Percentiles rank a stretch among this genome's conserved stretches.
Conservation (phyloP, 2,797 vertebrate species). For the Scleropages formosus region DNA sequence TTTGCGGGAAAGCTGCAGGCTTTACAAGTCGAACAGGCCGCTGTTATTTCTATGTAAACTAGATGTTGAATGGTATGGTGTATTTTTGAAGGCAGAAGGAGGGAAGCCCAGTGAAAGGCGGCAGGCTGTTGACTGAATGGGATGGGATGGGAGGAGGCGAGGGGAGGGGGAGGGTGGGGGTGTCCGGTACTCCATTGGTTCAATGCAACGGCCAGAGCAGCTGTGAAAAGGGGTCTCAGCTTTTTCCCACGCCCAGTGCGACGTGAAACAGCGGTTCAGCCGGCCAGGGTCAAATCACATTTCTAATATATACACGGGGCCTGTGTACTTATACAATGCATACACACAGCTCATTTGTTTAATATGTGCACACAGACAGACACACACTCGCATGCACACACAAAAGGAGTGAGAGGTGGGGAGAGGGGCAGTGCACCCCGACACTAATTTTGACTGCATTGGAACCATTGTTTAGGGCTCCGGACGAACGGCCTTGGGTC, state of each 20-base stretch:
- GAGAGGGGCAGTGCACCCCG: conserved; percentile 49
- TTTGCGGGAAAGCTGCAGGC: conserved; percentile 48
- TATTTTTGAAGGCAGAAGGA: conserved; percentile 67
- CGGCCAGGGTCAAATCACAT: conserved; percentile 83
- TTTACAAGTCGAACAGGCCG: conserved; percentile 59
- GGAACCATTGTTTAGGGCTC: conserved; percentile 60
- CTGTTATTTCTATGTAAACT: conserved; percentile 68
- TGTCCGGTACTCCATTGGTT: conserved; percentile 72
- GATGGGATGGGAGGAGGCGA: conserved; percentile 59
- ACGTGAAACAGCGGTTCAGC: conserved; percentile 73
- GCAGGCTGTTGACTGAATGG: conserved; percentile 70
- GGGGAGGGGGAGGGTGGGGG: conserved; percentile 46
- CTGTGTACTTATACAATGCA: conserved; percentile 74
- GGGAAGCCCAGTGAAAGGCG: conserved; percentile 70
- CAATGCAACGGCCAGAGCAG: conserved; percentile 82
- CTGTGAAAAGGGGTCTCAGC: conserved; percentile 90
- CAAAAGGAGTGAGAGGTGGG: conserved; percentile 27
- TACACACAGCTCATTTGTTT: conserved; percentile 78
- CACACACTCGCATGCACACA: conserved; percentile 58
- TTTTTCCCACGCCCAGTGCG: conserved; percentile 89
- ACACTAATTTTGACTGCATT: conserved; percentile 69
- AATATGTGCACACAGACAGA: conserved; percentile 75
- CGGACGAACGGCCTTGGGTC: conserved; percentile 41
- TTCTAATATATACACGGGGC: conserved; percentile 79
- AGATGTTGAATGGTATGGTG: conserved; percentile 73